Base-by-base conservation (phyloP, 2,888 invertebrate genomes). In the Bursaphelenchus okinawaensis region DNA sequence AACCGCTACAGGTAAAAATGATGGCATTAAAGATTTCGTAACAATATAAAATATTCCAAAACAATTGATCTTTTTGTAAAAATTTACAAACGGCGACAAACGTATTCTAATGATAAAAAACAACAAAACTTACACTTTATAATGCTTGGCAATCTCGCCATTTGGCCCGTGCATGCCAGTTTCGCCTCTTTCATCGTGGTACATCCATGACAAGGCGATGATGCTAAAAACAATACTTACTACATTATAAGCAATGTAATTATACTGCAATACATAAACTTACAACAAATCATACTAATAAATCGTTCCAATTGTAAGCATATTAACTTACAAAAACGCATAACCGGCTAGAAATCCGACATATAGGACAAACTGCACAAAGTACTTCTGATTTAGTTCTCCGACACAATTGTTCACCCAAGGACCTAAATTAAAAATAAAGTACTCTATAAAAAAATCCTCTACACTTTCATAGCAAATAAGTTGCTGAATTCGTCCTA, bases 301-400 rank as follows among this genome's bases (percentile, higher is more conserved):
- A 16, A 23, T 52, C n/a, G n/a, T n/a, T n/a, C n/a, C n/a, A n/a
- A 61, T 7, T 40, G 16, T 51, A 20, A 58, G n/a, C 4, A 27
- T 7, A 19, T 40, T 28, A 20, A 70, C 78, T 71, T 20, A 79
- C 79, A 72, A 68, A 55, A 79, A 51, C 8, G 78, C 70, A 62
- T 78, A 78, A 0, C 68, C 40, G 56, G 77, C 70, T 19, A 73
- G 63, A 7, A 71, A 56, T n/a, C 72, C 78, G n/a, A 79, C 78
- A 59, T 79, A 79, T 51, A 79, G 62, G 7, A 79, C 56, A 85
- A 98, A 98, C 63, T 98, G 87, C 65, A 98, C 94, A 87, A 98
- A 98, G 86, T 91, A 98, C 85, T 98, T 98, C 87, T 99, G 98
- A 87, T 99, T 99, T 83, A 91, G 92, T 85, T 96, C 96, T 23